Percentiles rank a stretch among this genome's conserved stretches.
Evolutionary conservation across 1,140 invertebrate species (phyloP).

Genomic region (Notospermus geniculatus): DNA sequence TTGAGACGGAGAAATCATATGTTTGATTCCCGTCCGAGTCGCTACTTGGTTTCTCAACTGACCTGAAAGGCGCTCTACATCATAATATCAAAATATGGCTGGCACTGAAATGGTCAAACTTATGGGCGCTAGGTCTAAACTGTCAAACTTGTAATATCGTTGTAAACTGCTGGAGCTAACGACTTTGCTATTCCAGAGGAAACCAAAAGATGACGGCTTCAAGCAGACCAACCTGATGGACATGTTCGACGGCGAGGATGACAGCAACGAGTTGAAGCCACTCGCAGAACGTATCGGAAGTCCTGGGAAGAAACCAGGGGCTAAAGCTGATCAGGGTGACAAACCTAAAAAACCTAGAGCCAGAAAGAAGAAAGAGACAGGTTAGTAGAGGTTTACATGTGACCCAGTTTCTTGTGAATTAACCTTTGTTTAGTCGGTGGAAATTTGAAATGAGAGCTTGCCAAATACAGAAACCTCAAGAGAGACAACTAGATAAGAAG

Average conservation of each 20-base stretch:
- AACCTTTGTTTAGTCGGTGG: no score
- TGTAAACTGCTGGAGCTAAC: not conserved
- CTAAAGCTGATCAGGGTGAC: constrained; percentile 15
- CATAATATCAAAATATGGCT: no score
- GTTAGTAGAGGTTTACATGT: no score
- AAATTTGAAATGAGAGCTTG: no score
- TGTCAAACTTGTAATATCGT: not conserved
- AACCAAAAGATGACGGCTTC: constrained; percentile 63
- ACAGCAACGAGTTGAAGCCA: constrained; percentile 45
- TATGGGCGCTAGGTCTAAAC: not conserved
- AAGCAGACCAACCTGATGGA: constrained; percentile 30
- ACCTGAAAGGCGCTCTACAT: no score
- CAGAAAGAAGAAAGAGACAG: constrained; percentile 16
- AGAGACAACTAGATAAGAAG: no score
- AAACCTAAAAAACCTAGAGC: constrained; percentile 31
- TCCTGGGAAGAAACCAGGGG: constrained; percentile 22
- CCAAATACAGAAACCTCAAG: no score
- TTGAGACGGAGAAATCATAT: not conserved
- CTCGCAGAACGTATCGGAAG: constrained; percentile 60
- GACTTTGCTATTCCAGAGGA: constrained; percentile 18
- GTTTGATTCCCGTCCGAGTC: no score
- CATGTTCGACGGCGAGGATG: constrained; percentile 64
- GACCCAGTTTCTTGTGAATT: no score
- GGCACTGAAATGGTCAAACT: no score
- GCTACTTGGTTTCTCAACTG: no score